Conservation (phyloP, 2,113 vertebrate genomes). For the Oophaga pumilio region DNA sequence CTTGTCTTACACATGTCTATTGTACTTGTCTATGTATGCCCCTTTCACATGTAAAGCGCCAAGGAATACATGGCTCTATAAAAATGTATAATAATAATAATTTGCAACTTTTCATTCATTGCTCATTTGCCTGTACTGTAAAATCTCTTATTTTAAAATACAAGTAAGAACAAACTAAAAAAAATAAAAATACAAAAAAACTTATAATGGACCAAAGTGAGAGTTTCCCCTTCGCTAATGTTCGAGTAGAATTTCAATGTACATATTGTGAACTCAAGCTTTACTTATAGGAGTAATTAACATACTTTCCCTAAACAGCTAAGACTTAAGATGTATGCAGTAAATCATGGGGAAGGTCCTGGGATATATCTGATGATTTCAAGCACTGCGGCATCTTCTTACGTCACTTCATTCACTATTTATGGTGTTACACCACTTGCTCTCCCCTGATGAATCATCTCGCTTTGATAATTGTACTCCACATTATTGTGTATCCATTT, state of each 20-base stretch:
- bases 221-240: not conserved
- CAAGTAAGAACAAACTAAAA: not conserved
- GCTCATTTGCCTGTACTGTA: not conserved
- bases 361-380: conserved; percentile 2
- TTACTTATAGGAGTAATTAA: not conserved
- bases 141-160: not conserved
- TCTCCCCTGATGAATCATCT: conserved; percentile 48
- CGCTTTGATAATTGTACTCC: conserved; percentile 39
- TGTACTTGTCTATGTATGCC: no score
- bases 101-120: no score
- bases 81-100: no score
- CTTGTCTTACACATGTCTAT: no score
- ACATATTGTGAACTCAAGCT: not conserved
- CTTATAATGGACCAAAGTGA: not conserved
- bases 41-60: no score
- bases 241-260: not conserved
- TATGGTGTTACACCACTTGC: conserved; percentile 29
- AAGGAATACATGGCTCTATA: no score
- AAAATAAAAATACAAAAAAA: not conserved
- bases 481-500: conserved; percentile 43
- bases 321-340: not conserved
- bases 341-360: conserved; percentile 16
- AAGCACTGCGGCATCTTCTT: conserved; percentile 24
- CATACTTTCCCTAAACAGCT: not conserved
- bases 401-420: conserved; percentile 53